Base-by-base conservation (phyloP, 2,888 invertebrate genomes). In the Apomyelois bistriatella region DNA sequence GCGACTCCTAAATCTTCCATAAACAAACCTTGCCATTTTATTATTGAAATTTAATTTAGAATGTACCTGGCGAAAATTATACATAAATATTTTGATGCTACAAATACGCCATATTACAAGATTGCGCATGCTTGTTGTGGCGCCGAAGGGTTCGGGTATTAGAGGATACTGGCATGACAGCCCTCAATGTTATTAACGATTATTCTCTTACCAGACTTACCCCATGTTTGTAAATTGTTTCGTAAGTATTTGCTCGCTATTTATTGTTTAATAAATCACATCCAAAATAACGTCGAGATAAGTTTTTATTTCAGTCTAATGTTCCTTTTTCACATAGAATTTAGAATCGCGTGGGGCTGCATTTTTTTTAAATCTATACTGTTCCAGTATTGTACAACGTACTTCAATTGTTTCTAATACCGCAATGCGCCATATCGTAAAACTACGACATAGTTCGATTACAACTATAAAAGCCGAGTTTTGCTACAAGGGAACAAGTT, bases 201-300 rank as follows among this genome's bases (percentile, higher is more conserved):
- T 60, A 71, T 70, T 67, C 65, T 66, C 62, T 65, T 67, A 64
- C 64, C 65, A 64, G 58, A 61, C 62, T 65, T 67, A 64, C 64
- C 65, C 65, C 58, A 61, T 66, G 66, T 68, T 66, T 66, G 66
- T 60, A 62, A 69, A 70, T 70, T 64, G 65, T 66, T 68, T 68
- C 64, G 66, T 66, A 62, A 54, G 53, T 57, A 60, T 57, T 59
- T 62, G 56, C 58, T 55, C 59, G 55, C 41, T 55, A 54, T 54
- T 52, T 36, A 36, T 41, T 38, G 42, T 54, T 48, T 8, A 8
- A 46, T 22, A 22, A 22, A 22, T 22, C 22, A 22, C 22, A 22
- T 22, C 5, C 22, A 22, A 22, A 5, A 22, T 22, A 22, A 22
- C 5, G 22, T 22, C 5, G 5, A 22, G 22, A 22, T 22, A n/a